Evolutionary conservation across 1,140 invertebrate genomes (phyloP), one percentile per base, ranked within the genome.

Genomic region (Drosophila nigrodunni): DNA sequence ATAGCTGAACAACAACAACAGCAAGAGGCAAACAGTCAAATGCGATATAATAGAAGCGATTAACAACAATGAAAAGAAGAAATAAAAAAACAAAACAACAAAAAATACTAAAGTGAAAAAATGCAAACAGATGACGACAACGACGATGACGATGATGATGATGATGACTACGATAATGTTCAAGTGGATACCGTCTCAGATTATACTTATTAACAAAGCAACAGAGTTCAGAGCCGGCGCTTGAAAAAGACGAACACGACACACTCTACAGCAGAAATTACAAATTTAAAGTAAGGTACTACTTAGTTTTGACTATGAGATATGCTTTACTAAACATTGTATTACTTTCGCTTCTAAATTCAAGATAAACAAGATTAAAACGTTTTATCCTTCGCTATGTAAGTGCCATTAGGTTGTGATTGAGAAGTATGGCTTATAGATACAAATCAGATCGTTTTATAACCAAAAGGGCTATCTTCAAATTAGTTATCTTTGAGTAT

Each of bases 41-140:
- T 70, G 80, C 80, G 85, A 85, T 88, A 88, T 88, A 89, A 88
- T 88, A 80, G 77, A 89, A 89, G 74, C 85, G 81, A 90, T 89
- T 89, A 89, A 82, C 86, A 89, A 79, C 83, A 83, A 88, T 88
- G 80, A 87, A 87, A 77, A 73, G 58, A 68, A 65, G 34, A 41
- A 49, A 62, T 55, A 50, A 65, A 66, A 60, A 34, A 41, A 37
- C 37, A 37, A 52, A 35, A 44, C 7, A 25, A 30, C 21, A 34
- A 35, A 43, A 49, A 18, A 21, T 30, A 30, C 25, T 30, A 30
- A 30, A 30, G 25, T 30, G 25, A 10, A 43, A 60, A 37, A 46
- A 61, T 34, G 34, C 46, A 50, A 60, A n/a, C 73, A 70, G 35
- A 64, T 67, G 52, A 73, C 61, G 62, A 73, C 44, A 50, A 64